These are phyloP conservation scores for Trisateles emortualis DNA, from an alignment of 2,888 invertebrate species.

Conservation along the genomic window DNA sequence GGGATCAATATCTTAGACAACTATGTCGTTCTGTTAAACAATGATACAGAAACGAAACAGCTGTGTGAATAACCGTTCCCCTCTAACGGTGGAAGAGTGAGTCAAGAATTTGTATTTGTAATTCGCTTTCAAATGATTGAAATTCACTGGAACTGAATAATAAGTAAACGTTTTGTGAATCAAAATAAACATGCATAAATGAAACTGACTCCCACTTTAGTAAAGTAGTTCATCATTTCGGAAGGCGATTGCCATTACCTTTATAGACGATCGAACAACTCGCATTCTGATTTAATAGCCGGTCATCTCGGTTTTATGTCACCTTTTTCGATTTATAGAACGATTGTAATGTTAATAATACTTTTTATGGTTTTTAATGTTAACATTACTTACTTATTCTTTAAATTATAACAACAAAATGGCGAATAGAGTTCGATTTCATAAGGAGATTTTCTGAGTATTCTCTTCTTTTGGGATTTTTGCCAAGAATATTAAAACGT, in stretches of 20 bases:
- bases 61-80: not conserved
- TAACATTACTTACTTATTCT: not conserved
- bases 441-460: conserved; percentile 31
- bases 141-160: conserved; percentile 28
- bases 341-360: conserved; percentile 15
- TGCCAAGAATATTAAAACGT: conserved; percentile 33
- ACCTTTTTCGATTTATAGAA: conserved; percentile 29
- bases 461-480: conserved; percentile 38
- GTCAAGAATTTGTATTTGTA: conserved; percentile 9
- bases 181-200: conserved; percentile 35
- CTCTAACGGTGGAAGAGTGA: conserved; percentile 4
- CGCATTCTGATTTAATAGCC: conserved; percentile 23
- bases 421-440: conserved; percentile 22
- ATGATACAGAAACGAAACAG: not conserved
- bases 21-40: conserved; percentile 3
- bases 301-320: conserved; percentile 31
- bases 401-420: conserved; percentile 15
- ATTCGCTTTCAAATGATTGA: conserved; percentile 21
- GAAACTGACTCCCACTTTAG: conserved; percentile 23
- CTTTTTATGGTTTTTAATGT: conserved; percentile 22
- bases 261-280: conserved; percentile 21
- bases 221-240: conserved; percentile 29
- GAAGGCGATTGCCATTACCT: conserved; percentile 22
- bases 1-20: conserved; percentile 22
- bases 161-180: conserved; percentile 29